Percentiles rank a stretch among this genome's conserved stretches.
These are phyloP conservation scores for Cardiocondyla obscurior DNA, from an alignment of 1,140 invertebrate genomes.

Conservation along the genomic window DNA sequence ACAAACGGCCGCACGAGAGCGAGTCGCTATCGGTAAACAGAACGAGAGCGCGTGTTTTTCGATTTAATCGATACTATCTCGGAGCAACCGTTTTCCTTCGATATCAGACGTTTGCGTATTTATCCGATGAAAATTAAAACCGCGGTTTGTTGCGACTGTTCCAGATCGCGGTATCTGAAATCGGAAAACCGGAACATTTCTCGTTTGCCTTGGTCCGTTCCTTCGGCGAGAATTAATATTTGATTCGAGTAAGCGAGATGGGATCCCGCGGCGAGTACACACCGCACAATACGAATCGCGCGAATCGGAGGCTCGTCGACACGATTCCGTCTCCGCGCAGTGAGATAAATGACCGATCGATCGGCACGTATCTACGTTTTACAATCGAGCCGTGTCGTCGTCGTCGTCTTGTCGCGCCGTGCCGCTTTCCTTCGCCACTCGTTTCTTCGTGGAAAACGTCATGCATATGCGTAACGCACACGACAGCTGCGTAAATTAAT, in stretches of 20 bases:
- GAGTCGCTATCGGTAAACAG: neutral
- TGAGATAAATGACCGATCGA: slow-evolving; percentile 23
- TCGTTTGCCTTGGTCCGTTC: neutral
- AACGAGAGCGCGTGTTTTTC: slow-evolving; percentile 1
- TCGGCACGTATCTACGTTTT: neutral
- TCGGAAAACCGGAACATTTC: neutral
- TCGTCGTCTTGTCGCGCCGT: neutral
- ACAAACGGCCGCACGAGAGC: neutral
- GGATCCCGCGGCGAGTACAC: neutral
- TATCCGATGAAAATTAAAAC: slow-evolving; percentile 43
- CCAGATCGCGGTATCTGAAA: neutral
- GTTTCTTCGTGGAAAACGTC: neutral
- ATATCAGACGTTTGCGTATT: slow-evolving; percentile 28
- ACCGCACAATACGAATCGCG: neutral
- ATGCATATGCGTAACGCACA: neutral
- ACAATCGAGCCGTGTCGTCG: neutral
- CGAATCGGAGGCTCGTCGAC: neutral
- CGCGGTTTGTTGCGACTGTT: neutral
- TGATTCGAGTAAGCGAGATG: neutral
- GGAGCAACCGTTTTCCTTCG: slow-evolving; percentile 28
- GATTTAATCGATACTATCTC: slow-evolving; percentile 32
- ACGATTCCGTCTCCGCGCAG: neutral
- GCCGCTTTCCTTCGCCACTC: neutral
- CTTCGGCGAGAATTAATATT: neutral
- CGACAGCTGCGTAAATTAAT: slow-evolving; percentile 51